Base-by-base conservation (phyloP, 1,140 invertebrate genomes). In the Andrena cerasifolii region DNA sequence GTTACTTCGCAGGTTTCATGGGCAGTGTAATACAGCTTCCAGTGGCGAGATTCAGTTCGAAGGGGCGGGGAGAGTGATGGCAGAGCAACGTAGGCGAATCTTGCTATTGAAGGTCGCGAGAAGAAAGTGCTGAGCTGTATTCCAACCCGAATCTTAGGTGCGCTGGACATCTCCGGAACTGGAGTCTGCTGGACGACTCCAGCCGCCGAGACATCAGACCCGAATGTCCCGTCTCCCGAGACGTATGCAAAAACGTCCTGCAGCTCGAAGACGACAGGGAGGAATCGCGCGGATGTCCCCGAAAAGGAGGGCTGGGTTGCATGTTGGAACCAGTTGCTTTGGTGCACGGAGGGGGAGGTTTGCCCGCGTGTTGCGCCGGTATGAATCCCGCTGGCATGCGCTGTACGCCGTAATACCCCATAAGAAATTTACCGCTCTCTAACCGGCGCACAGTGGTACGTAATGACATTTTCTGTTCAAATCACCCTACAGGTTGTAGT, bases 361-460 rank as follows among this genome's bases (percentile, higher is more conserved):
- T 53, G 84, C 71, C 81, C 75, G 88, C 72, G 77, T 77, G 89
- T 86, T 84, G 84, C 86, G 87, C 83, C 86, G 81, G 87, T 87
- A 90, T 84, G 88, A 88, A 87, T 90, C 88, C 87, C 89, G 89
- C 89, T 89, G 89, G 87, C 86, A 89, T 89, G 89, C 89, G 88
- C 88, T 83, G 78, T 82, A 78, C 88, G 86, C 89, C 86, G 88
- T 89, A 89, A 90, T 90, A 90, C 85, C 85, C 88, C 87, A 84
- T 89, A 90, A 90, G 89, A 90, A 90, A 90, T 88, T 89, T 88
- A 90, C 89, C 89, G 89, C 89, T 89, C 88, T 78, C 85, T 80
- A 86, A 86, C 86, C 84, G 80, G n/a, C n/a, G n/a, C n/a, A n/a
- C n/a, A n/a, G n/a, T n/a, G n/a, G n/a, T n/a, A n/a, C n/a, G n/a